Conservation (phyloP, 2,888 invertebrate genomes). For the Hedya salicella region DNA sequence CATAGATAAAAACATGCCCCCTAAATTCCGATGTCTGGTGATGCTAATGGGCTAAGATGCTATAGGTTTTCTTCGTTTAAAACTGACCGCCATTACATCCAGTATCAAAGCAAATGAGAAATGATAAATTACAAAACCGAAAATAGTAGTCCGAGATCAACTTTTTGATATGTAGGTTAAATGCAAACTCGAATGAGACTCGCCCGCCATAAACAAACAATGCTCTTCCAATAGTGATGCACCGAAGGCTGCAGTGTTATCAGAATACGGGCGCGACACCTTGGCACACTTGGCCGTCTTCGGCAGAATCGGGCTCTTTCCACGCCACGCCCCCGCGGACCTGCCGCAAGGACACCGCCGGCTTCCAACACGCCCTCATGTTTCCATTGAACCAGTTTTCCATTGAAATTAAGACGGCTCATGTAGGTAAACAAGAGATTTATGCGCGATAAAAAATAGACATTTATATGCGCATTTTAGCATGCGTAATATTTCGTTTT, state of each 20-base stretch:
- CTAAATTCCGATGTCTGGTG: too few relatives aligned
- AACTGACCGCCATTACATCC: too few relatives aligned
- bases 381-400: slow-evolving; percentile 12
- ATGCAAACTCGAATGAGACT: slow-evolving; percentile 37
- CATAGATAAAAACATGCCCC: too few relatives aligned
- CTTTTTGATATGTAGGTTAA: not conserved
- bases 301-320: slow-evolving; percentile 66
- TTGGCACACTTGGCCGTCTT: slow-evolving; percentile 70
- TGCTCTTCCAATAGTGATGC: slow-evolving; percentile 48
- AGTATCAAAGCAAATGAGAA: too few relatives aligned
- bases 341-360: slow-evolving; percentile 60
- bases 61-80: too few relatives aligned
- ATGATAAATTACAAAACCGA: not conserved
- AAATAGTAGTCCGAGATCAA: not conserved
- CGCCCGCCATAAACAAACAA: slow-evolving; percentile 40
- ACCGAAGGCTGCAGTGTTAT: slow-evolving; percentile 69
- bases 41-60: too few relatives aligned
- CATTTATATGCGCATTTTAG: not conserved
- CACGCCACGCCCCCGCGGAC: slow-evolving; percentile 60
- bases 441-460: not conserved
- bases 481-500: too few relatives aligned
- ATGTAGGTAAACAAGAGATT: not conserved
- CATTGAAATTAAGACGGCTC: slow-evolving; percentile 1
- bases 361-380: slow-evolving; percentile 34
- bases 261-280: slow-evolving; percentile 76